phyloP scores from a whole-genome alignment of 2,888 invertebrate genomes.

The Drosophila macrospina region DNA sequence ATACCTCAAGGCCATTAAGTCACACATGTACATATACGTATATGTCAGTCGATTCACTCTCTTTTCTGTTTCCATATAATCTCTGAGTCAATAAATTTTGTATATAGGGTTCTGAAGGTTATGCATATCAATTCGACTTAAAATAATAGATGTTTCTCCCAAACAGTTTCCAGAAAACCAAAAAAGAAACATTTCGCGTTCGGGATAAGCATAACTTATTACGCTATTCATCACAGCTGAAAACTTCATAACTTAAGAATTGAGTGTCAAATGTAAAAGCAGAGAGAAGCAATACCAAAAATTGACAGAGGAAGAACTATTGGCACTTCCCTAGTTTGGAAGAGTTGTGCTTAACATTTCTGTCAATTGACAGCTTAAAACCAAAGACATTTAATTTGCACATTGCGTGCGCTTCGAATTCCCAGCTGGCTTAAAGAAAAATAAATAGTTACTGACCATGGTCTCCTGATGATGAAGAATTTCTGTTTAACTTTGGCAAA shows the following conservation, averaged over 20 bases:
- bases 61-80: background rate
- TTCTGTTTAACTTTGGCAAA: background rate
- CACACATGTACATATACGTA: no score
- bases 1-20: no score
- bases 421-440: constrained; percentile 4
- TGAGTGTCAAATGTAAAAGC: constrained; percentile 1
- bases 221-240: constrained; percentile 6
- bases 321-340: background rate
- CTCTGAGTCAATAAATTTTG: background rate
- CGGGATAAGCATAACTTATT: constrained; percentile 1
- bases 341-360: background rate
- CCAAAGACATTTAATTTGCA: constrained; percentile 12
- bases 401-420: constrained; percentile 8
- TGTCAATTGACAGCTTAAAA: constrained; percentile 5
- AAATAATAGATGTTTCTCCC: background rate
- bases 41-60: no score
- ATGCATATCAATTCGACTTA: background rate
- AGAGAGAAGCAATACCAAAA: background rate
- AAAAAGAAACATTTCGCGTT: background rate
- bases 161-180: no score
- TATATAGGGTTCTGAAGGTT: no score
- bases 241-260: background rate
- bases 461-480: background rate
- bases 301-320: background rate
- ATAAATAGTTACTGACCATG: background rate